Conservation (phyloP, 2,113 vertebrate species). For the Dipodomys spectabilis region DNA sequence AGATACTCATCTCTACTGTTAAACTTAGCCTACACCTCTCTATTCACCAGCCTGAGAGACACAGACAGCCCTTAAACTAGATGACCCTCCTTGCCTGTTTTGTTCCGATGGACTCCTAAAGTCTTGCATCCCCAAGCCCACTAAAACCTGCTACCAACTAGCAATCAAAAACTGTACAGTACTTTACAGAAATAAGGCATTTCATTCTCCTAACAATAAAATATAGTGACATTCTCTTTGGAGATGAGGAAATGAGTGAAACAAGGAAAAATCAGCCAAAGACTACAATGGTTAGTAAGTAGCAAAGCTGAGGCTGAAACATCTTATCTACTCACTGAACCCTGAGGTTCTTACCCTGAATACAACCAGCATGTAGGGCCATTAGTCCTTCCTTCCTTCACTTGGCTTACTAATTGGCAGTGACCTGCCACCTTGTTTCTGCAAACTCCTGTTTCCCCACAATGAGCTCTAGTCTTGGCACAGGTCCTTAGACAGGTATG, state of each 20-base stretch:
- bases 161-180: background rate
- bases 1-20: slow-evolving; percentile 23
- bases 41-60: background rate
- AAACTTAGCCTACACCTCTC: slow-evolving; percentile 63
- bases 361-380: background rate
- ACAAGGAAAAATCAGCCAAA: background rate
- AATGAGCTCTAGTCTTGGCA: background rate
- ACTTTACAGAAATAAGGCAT: background rate
- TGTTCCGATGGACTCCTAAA: background rate
- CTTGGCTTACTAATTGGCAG: too few relatives aligned
- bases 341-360: background rate
- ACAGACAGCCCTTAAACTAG: slow-evolving; percentile 28
- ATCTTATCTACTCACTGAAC: background rate
- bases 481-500: background rate
- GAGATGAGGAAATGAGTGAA: background rate
- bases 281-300: background rate
- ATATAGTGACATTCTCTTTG: background rate
- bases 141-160: background rate
- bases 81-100: slow-evolving; percentile 38
- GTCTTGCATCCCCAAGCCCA: slow-evolving; percentile 41
- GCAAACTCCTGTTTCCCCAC: background rate
- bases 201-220: background rate
- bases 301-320: background rate
- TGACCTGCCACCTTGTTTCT: background rate
- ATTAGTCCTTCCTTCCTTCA: background rate